Conservation (phyloP, 2,888 invertebrate genomes). For the Catocala sponsa region DNA sequence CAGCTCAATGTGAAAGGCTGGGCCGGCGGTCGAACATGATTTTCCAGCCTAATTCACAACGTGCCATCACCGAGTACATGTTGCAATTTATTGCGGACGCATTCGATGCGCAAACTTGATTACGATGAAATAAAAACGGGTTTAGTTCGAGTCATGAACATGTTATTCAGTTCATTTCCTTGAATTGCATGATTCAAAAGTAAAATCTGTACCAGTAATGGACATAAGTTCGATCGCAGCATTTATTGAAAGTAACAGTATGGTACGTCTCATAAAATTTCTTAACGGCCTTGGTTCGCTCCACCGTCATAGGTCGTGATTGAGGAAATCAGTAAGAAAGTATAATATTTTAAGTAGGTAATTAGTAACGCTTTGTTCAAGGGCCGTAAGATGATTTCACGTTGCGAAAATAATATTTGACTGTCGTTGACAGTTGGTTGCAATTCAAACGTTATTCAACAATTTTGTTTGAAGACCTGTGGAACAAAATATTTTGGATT, state of each 20-base stretch:
- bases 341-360: conserved; percentile 33
- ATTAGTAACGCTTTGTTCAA: conserved; percentile 45
- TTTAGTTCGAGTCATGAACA: conserved; percentile 46
- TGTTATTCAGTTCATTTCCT: conserved; percentile 44
- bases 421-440: too few species aligned
- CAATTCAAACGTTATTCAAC: too few species aligned
- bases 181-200: conserved; percentile 24
- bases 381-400: conserved; percentile 20
- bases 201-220: conserved; percentile 10
- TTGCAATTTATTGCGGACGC: conserved; percentile 69
- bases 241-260: conserved; percentile 1
- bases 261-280: conserved; percentile 15
- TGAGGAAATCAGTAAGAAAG: conserved; percentile 51
- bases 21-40: conserved; percentile 63
- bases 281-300: conserved; percentile 41
- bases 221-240: neutral
- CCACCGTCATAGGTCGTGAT: conserved; percentile 39
- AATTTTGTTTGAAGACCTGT: too few species aligned
- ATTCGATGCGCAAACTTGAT: conserved; percentile 63
- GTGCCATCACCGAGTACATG: conserved; percentile 60
- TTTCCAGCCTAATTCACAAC: conserved; percentile 79
- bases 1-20: conserved; percentile 74
- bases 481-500: too few species aligned
- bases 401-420: too few species aligned
- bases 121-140: conserved; percentile 53